Evolutionary conservation across 2,888 invertebrate species (phyloP), one percentile per base, ranked within the genome.

Genomic region (Euplagia quadripunctaria): DNA sequence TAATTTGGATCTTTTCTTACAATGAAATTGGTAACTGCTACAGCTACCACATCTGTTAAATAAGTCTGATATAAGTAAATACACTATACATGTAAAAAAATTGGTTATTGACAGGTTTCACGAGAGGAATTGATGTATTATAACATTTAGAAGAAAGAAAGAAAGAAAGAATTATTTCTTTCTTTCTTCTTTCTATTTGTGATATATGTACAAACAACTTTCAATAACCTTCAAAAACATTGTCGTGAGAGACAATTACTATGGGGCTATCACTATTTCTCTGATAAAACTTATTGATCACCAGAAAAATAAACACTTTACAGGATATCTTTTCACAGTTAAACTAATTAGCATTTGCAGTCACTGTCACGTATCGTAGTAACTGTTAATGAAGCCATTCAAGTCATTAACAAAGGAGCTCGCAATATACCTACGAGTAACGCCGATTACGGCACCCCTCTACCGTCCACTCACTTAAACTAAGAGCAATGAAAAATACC

Each of bases 351-450:
- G 79, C 83, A 84, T 87, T 90, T 89, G 87, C 86, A 90, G 90
- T 89, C 89, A 91, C 86, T 90, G 90, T 89, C 89, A 91, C 91
- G 90, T 91, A 92, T 90, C 86, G 85, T 83, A 82, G 88, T 87
- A 87, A 87, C 85, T 85, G 87, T 87, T 91, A 91, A 92, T 93
- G 92, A 94, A 93, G 90, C 91, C 90, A 91, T 93, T 92, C 85
- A 88, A 90, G 88, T 88, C 86, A 91, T 91, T 91, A 91, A 81
- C 78, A 81, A 31, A 79, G 86, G 85, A 90, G 85, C 84, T 83
- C 74, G 73, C 76, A 72, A 76, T 68, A 79, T 75, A n/a, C n/a
- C n/a, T n/a, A 77, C 72, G 58, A 55, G 70, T 70, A 63, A 51
- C 63, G 41, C 41, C 64, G 66, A 49, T 71, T 68, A 71, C 74